A percentile compares a stretch with the other conserved stretches of the same genome.
Conservation (phyloP, 92 coral and sea anemone genomes). For the Epizoanthus scotinus region DNA sequence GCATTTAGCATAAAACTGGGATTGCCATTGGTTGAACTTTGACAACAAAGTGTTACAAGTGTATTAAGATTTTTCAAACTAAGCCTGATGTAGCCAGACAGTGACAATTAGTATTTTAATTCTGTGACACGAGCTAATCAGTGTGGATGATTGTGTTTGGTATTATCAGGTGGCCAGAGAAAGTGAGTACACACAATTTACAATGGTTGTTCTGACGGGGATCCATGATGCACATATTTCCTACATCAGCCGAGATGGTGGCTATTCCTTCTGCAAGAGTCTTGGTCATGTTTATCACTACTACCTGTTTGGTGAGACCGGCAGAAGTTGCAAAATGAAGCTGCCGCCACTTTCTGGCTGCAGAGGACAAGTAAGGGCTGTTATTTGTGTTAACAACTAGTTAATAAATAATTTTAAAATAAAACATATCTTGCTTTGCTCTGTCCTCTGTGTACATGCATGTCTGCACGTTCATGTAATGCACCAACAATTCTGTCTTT, state of each 20-base stretch:
- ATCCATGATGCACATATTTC: constrained; percentile 70
- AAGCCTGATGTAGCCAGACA: no score
- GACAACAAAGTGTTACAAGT: no score
- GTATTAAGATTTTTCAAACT: no score
- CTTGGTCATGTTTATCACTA: constrained; percentile 86
- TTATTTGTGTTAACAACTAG: neutral
- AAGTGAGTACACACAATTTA: constrained; percentile 58
- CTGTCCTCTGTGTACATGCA: no score
- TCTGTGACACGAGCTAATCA: neutral
- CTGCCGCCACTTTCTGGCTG: constrained; percentile 57
- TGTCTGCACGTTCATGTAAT: no score
- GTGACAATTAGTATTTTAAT: no score
- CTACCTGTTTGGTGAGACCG: constrained; percentile 77
- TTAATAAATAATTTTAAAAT: neutral
- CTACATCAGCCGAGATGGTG: constrained; percentile 62
- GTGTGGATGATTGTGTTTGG: neutral
- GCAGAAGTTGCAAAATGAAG: constrained; percentile 78
- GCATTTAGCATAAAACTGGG: no score
- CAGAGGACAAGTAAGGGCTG: constrained; percentile 54
- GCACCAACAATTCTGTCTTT: no score
- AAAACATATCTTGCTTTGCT: no score
- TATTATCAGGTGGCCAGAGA: constrained; percentile 58
- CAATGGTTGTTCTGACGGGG: constrained; percentile 80
- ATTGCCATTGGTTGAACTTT: no score
- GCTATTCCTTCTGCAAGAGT: constrained; percentile 57